phyloP scores from a whole-genome alignment of 2,797 vertebrate genomes.

The Sebastolobus alascanus region DNA sequence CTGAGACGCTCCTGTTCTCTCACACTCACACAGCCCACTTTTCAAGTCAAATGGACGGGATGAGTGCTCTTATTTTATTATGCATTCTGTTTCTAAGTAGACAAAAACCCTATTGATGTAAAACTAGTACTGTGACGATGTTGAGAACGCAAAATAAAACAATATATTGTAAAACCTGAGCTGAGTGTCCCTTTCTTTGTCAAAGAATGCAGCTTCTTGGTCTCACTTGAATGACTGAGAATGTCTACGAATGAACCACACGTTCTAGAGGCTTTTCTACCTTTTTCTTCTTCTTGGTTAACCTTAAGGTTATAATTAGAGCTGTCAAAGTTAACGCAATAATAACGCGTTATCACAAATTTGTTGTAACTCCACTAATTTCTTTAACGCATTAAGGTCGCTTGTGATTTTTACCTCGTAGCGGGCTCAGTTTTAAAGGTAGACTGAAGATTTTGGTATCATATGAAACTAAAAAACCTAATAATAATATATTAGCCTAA shows the following conservation, averaged over 20 bases:
- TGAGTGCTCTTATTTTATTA: constrained; percentile 90
- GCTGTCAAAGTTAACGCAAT: too few relatives aligned
- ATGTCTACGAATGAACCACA: not conserved
- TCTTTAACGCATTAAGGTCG: too few relatives aligned
- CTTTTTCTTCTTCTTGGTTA: not conserved
- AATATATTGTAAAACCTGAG: constrained; percentile 80
- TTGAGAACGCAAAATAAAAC: constrained; percentile 94
- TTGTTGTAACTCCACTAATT: too few relatives aligned
- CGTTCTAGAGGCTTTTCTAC: not conserved
- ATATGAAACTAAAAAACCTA: too few relatives aligned
- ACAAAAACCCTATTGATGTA: constrained; percentile 88
- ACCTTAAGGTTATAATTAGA: not conserved
- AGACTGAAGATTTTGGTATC: too few relatives aligned
- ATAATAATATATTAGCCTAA: too few relatives aligned
- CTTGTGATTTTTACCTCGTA: too few relatives aligned
- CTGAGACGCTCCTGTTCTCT: constrained; percentile 81
- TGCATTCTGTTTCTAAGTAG: constrained; percentile 94
- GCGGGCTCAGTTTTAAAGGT: too few relatives aligned
- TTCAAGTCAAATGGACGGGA: constrained; percentile 84
- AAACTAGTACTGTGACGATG: constrained; percentile 95
- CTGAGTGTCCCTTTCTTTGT: constrained; percentile 14
- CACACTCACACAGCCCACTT: constrained; percentile 84
- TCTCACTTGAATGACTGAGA: not conserved
- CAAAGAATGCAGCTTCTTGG: not conserved
- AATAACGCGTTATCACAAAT: too few relatives aligned